A percentile compares a stretch with the other conserved stretches of the same genome.
Evolutionary conservation across 1,140 invertebrate genomes (phyloP).

Genomic region (Portunus trituberculatus): DNA sequence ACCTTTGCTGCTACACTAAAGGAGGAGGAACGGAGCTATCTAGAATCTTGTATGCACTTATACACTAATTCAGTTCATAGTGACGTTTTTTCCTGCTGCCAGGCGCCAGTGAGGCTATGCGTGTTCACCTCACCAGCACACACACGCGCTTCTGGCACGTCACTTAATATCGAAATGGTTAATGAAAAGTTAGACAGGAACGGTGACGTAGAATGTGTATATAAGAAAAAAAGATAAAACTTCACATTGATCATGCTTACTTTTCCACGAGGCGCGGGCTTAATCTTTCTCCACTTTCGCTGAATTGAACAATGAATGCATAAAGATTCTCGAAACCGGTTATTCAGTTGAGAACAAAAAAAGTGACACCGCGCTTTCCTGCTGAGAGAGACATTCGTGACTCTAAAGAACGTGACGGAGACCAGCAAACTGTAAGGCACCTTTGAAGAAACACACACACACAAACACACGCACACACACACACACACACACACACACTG

Average conservation of each 20-base stretch:
- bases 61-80: no score
- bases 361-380: background rate
- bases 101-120: background rate
- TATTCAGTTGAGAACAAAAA: background rate
- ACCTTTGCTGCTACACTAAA: background rate
- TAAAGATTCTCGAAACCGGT: background rate
- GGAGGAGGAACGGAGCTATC: background rate
- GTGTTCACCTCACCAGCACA: background rate
- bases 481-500: constrained; percentile 6
- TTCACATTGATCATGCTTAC: background rate
- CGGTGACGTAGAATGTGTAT: no score
- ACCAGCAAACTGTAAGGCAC: background rate
- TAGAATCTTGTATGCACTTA: background rate
- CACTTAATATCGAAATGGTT: background rate
- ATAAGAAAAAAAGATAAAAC: no score
- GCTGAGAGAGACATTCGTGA: background rate
- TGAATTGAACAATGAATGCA: background rate
- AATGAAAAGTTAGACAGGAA: no score
- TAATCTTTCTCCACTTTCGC: background rate
- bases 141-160: background rate
- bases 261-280: background rate
- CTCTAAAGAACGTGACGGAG: background rate
- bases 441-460: background rate
- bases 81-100: background rate
- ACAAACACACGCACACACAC: background rate